Evolutionary conservation across 2,888 invertebrate species (phyloP).

Genomic region (Crepidodera aurea): DNA sequence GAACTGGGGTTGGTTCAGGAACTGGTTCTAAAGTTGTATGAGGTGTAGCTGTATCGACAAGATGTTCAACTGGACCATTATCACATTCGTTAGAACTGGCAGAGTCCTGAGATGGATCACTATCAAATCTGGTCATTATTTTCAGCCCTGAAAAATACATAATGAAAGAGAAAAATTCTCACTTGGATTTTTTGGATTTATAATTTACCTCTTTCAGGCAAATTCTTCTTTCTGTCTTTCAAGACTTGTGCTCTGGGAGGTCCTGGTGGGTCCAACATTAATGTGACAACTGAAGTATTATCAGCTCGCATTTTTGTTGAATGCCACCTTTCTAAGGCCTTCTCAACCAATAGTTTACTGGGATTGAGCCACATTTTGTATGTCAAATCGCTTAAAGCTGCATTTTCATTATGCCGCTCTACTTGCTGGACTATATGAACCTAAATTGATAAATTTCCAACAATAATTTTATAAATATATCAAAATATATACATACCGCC

Average conservation of each 20-base stretch:
- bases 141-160: conserved; percentile 45
- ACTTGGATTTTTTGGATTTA: neutral
- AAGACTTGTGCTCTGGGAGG: conserved; percentile 76
- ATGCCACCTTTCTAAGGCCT: conserved; percentile 84
- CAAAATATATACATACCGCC: conserved; percentile 68
- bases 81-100: conserved; percentile 30
- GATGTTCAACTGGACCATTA: conserved; percentile 25
- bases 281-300: conserved; percentile 92
- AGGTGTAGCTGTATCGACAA: conserved; percentile 12
- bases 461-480: neutral
- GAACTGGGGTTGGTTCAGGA: conserved; percentile 23
- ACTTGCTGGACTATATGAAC: conserved; percentile 82
- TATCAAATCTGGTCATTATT: conserved; percentile 56
- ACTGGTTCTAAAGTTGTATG: conserved; percentile 26
- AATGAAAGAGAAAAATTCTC: neutral
- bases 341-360: conserved; percentile 86
- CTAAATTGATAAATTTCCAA: conserved; percentile 9
- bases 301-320: conserved; percentile 89
- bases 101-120: conserved; percentile 37
- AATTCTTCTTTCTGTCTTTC: conserved; percentile 53
- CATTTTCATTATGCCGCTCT: conserved; percentile 80
- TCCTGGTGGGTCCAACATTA: conserved; percentile 91
- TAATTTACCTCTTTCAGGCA: conserved; percentile 44
- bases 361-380: conserved; percentile 82
- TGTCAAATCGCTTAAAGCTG: conserved; percentile 62